Percentiles rank a stretch among this genome's conserved stretches.
Conservation (phyloP, 2,888 invertebrate genomes). For the Scaptomyza polygonia region DNA sequence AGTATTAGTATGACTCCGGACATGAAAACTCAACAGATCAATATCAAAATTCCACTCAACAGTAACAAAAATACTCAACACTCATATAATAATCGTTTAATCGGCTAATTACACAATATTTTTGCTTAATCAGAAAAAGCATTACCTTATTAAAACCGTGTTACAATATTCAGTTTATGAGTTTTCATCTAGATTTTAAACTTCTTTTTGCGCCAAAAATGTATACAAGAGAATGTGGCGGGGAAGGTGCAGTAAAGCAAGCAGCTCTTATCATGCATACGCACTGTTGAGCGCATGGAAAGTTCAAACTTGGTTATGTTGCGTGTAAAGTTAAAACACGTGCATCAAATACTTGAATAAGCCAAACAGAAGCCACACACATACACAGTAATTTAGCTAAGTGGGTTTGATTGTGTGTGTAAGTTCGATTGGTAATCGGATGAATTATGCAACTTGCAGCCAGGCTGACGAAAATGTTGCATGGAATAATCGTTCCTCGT, state of each 20-base stretch:
- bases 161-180: constrained; percentile 4
- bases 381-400: background rate
- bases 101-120: constrained; percentile 5
- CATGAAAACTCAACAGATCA: too few relatives aligned
- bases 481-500: constrained; percentile 8
- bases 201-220: constrained; percentile 9
- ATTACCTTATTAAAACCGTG: constrained; percentile 7
- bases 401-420: background rate
- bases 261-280: constrained; percentile 49
- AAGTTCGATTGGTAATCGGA: constrained; percentile 30
- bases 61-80: too few relatives aligned
- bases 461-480: background rate
- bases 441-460: constrained; percentile 55
- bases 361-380: background rate
- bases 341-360: constrained; percentile 27
- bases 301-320: constrained; percentile 56
- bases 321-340: constrained; percentile 14
- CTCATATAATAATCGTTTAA: too few relatives aligned
- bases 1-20: too few relatives aligned
- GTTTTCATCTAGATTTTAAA: background rate
- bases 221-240: background rate
- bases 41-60: too few relatives aligned
- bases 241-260: background rate
- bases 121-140: background rate
- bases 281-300: constrained; percentile 42